Evolutionary conservation across 1,140 invertebrate genomes (phyloP).

Genomic region (Diorhabda elongata): DNA sequence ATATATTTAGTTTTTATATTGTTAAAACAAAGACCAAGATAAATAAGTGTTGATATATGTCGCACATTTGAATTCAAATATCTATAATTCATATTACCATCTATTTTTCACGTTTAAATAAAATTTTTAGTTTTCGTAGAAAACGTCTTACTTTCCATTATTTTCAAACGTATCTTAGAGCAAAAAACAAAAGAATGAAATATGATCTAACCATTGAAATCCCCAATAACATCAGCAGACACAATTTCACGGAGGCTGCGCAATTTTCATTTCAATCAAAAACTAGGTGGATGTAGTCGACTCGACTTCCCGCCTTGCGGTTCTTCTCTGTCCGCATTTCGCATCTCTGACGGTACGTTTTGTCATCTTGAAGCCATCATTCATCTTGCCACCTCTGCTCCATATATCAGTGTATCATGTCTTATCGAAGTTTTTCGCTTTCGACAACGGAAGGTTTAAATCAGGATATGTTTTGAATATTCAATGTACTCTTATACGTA

Average conservation of each 20-base stretch:
- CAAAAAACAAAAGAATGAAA: background rate
- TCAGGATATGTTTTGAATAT: background rate
- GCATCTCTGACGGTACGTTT: conserved; percentile 5
- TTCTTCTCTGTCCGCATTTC: conserved; percentile 1
- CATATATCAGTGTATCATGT: conserved; percentile 6
- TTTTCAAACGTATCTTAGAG: background rate
- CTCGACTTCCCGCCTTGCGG: background rate
- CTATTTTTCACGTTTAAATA: background rate
- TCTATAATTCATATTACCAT: too few relatives aligned
- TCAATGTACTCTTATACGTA: background rate
- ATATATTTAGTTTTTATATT: too few relatives aligned
- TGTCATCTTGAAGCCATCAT: conserved; percentile 30
- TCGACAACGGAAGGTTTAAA: conserved; percentile 1
- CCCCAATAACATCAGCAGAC: conserved; percentile 1
- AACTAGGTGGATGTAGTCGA: background rate
- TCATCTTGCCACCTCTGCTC: conserved; percentile 24
- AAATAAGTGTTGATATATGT: too few relatives aligned
- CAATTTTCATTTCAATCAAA: conserved; percentile 3
- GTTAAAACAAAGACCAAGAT: too few relatives aligned
- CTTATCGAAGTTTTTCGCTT: conserved; percentile 9
- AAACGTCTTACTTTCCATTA: background rate
- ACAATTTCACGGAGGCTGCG: background rate
- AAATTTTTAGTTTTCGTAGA: background rate
- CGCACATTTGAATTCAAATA: too few relatives aligned
- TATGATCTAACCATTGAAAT: conserved; percentile 2